phyloP scores from a whole-genome alignment of 2,797 vertebrate species.

The Chromis chromis region DNA sequence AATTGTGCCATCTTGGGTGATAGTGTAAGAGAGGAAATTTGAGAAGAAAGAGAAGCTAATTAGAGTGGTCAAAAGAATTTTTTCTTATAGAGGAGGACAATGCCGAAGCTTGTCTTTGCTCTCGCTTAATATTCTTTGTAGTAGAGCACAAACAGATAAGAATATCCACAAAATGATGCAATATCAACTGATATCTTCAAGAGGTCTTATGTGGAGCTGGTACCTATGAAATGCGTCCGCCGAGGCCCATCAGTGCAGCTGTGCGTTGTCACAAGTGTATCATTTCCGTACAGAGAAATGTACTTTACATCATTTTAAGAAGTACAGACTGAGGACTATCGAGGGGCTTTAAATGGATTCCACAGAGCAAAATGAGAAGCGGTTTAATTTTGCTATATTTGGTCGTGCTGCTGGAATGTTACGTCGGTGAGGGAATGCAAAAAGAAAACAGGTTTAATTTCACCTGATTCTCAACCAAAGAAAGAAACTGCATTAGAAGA shows the following conservation, averaged over 20 bases:
- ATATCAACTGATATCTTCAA: slow-evolving; percentile 22
- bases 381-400: slow-evolving; percentile 51
- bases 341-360: slow-evolving; percentile 35
- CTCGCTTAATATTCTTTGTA: slow-evolving; percentile 16
- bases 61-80: neutral
- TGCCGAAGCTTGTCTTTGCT: neutral
- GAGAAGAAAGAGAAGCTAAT: slow-evolving; percentile 22
- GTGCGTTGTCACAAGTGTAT: slow-evolving; percentile 9
- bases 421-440: slow-evolving; percentile 24
- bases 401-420: slow-evolving; percentile 31
- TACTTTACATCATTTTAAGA: slow-evolving; percentile 13
- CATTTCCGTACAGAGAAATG: slow-evolving; percentile 27
- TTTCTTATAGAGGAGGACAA: slow-evolving; percentile 6
- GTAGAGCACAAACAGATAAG: neutral
- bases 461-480: slow-evolving; percentile 24
- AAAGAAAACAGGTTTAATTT: slow-evolving; percentile 24
- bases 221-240: slow-evolving; percentile 27
- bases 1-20: slow-evolving; percentile 3
- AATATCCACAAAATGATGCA: slow-evolving; percentile 1
- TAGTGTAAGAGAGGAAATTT: neutral
- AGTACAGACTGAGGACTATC: slow-evolving; percentile 18
- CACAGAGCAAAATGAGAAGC: slow-evolving; percentile 42
- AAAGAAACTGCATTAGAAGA: slow-evolving; percentile 37
- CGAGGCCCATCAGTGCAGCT: slow-evolving; percentile 22
- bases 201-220: slow-evolving; percentile 17